Evolutionary conservation across 2,888 invertebrate genomes (phyloP), one percentile per base, ranked within the genome.

Genomic region (Galeopsomyia nigrocyanea): DNA sequence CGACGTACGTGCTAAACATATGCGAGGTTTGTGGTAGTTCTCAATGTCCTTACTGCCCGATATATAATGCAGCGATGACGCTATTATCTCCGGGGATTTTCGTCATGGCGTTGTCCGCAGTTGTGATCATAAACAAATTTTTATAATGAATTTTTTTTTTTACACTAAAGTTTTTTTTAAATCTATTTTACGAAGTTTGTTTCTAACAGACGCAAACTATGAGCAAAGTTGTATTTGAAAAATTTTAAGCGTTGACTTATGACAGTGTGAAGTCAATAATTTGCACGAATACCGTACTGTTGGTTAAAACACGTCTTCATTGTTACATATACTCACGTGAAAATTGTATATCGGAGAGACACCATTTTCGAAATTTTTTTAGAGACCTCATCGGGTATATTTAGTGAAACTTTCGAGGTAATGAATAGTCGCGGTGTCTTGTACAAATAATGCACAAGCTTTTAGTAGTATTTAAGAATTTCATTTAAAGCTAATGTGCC

Each of bases 11-110:
- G 31, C 88, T 97, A 73, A 96, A 96, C 86, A 96, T 97, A 78
- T 97, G 97, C 86, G 96, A 96, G 84, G 96, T 97, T 9, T 97
- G 97, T 85, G 97, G 96, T 73, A 96, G 96, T 66, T 96, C 96
- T 57, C 96, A 96, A 85, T 97, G 96, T 84, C 96, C 96, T 0
- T 96, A 96, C 87, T 96, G 96, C 87, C 92, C 94, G 64, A 94
- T 95, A 78, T 95, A 95, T 88, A 95, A 95, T 86, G 87, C 89
- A 3, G 92, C 91, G 5, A 75, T 87, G 1, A 82, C 86, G 1
- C 79, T 82, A 51, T 83, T 77, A 5, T 78, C 81, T 5, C 81
- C 86, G 5, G 77, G 80, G 31, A 78, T 80, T 70, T 78, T 84
- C 56, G 60, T 83, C 47, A 56, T 83, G 3, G 73, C 78, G 2